Evolutionary conservation across 2,888 invertebrate species (phyloP).

Genomic region (Tipula vernalis): DNA sequence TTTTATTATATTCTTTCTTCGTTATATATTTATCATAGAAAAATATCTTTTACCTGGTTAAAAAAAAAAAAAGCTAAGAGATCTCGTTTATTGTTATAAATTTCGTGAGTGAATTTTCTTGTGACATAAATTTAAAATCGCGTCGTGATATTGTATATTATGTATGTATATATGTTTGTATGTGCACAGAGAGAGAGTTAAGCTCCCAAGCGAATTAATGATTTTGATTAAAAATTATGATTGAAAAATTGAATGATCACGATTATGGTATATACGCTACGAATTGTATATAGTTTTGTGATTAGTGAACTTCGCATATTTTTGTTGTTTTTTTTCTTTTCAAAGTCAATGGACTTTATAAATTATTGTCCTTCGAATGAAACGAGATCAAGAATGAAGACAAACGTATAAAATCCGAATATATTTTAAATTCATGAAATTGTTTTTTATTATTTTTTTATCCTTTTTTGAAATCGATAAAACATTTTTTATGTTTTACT

Average conservation of each 20-base stretch:
- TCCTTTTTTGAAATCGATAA: constrained; percentile 9
- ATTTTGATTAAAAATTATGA: constrained; percentile 10
- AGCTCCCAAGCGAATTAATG: neutral
- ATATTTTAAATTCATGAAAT: neutral
- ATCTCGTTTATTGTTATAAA: neutral
- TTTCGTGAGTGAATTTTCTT: constrained; percentile 8
- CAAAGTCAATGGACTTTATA: neutral
- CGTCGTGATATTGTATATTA: neutral
- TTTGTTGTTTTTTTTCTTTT: neutral
- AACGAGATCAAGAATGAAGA: constrained; percentile 5
- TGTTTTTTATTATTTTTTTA: neutral
- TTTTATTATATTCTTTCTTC: constrained; percentile 4
- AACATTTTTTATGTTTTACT: constrained; percentile 7
- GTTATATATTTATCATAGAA: constrained; percentile 5
- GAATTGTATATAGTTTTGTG: neutral
- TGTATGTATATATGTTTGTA: neutral
- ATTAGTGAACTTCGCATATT: neutral
- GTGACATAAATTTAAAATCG: neutral
- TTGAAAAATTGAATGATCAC: constrained; percentile 8
- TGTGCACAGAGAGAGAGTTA: neutral
- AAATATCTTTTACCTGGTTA: neutral
- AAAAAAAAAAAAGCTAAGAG: neutral
- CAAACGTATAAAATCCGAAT: neutral
- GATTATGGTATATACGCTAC: neutral
- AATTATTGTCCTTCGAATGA: constrained; percentile 6